Evolutionary conservation across 2,113 vertebrate species (phyloP), one percentile per base, ranked within the genome.

Genomic region (Rhea americana): DNA sequence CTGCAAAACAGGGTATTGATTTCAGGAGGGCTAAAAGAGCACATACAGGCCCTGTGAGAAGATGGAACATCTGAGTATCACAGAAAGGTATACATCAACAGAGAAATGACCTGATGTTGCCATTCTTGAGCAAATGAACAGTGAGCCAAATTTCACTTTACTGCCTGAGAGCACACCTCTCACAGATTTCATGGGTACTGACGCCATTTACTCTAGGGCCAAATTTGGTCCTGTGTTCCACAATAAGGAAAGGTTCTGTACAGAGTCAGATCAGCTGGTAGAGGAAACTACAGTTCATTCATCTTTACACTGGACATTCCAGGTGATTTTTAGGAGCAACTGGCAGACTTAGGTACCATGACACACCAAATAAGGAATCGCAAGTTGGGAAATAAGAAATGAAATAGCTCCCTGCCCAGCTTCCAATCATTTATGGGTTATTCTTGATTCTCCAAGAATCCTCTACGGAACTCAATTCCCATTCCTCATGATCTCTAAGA

Each of bases 171-270:
- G 66, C 9, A 55, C 9, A 0, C 24, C 61, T 75, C 85, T 91
- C 86, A 28, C 6, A 82, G n/a, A 66, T 82, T 76, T 89, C 63
- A 79, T 55, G 78, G 39, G 48, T 85, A 76, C 9, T 41, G 75
- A 91, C 13, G 20, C 24, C 0, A 0, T 63, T 78, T 68, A 72
- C 50, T 90, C 77, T 72, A 85, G 78, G 75, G 83, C 65, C 86
- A 86, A 90, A 91, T 96, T 93, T 96, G 94, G 85, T 95, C 91
- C 94, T 96, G 81, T 90, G 74, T 89, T 73, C 93, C 77, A 56
- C 48, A 55, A 63, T 24, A 59, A 53, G 79, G 26, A 78, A 61
- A 95, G 41, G 17, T 56, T 66, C 55, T 87, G 48, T 68, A 24
- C 1, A 71, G 56, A 89, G 53, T 22, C 81, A 81, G 35, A 87